These are phyloP conservation scores for Gymnosoma rotundatum DNA, from an alignment of 2,888 invertebrate species.

Conservation along the genomic window DNA sequence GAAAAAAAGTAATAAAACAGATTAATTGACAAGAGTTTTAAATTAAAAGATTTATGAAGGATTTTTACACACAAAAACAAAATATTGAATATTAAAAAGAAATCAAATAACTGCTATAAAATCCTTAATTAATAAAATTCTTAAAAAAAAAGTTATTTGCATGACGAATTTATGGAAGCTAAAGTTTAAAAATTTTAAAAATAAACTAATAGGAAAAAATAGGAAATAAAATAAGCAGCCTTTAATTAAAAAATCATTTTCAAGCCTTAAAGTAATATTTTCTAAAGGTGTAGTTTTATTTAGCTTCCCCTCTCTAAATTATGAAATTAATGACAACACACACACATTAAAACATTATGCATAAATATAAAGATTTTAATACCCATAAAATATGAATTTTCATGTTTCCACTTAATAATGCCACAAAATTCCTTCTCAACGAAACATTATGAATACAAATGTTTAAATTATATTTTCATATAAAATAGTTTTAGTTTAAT, in stretches of 20 bases:
- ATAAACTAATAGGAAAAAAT: too few species aligned
- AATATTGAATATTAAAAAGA: background rate
- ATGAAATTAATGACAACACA: background rate
- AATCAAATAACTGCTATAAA: background rate
- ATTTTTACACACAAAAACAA: constrained; percentile 1
- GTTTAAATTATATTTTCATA: constrained; percentile 34
- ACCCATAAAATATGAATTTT: constrained; percentile 69
- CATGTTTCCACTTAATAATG: constrained; percentile 69
- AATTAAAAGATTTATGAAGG: constrained; percentile 68
- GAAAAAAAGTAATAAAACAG: constrained; percentile 65
- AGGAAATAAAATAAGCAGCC: too few species aligned
- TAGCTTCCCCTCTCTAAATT: background rate
- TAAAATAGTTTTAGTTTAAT: constrained; percentile 38
- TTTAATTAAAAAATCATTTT: too few species aligned
- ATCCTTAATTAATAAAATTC: background rate
- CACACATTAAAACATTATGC: background rate
- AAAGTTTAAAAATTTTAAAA: too few species aligned
- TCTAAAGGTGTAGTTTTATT: background rate
- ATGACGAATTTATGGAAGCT: too few species aligned
- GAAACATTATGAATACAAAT: constrained; percentile 44
- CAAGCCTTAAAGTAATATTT: too few species aligned
- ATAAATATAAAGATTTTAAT: constrained; percentile 42
- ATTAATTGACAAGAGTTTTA: constrained; percentile 70
- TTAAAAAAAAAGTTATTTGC: background rate
- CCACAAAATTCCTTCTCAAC: constrained; percentile 52